Percentiles rank a stretch among this genome's conserved stretches.
These are phyloP conservation scores for Seira sanloemensis DNA, from an alignment of 2,888 invertebrate genomes.

Conservation along the genomic window DNA sequence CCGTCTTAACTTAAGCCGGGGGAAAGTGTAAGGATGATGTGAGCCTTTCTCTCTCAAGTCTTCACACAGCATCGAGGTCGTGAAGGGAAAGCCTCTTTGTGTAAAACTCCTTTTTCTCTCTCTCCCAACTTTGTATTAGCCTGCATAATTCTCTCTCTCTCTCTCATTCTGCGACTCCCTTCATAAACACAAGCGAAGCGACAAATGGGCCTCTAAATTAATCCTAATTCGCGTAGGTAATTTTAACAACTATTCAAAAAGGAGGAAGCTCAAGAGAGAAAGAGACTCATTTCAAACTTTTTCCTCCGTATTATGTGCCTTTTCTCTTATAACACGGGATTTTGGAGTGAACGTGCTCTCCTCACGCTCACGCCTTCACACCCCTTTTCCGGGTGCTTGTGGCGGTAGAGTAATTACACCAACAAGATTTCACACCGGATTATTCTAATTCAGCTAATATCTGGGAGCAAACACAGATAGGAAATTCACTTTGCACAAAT, in stretches of 20 bases:
- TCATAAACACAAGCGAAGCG: constrained; percentile 68
- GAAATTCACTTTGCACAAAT: too few species aligned
- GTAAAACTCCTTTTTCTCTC: too few species aligned
- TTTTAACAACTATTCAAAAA: constrained; percentile 49
- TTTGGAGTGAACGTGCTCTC: neutral
- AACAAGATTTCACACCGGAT: neutral
- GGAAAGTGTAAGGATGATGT: neutral
- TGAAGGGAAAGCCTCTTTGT: neutral
- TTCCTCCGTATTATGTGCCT: neutral
- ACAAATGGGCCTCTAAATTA: constrained; percentile 68
- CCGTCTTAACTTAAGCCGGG: neutral
- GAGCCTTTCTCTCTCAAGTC: neutral
- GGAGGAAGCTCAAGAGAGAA: constrained; percentile 18
- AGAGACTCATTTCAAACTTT: neutral
- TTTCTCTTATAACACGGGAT: neutral
- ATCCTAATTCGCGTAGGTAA: constrained; percentile 67
- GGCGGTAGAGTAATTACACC: neutral
- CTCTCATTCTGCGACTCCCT: too few species aligned
- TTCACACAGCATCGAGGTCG: neutral
- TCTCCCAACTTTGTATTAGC: neutral
- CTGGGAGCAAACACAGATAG: too few species aligned
- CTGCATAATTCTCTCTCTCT: constrained; percentile 23
- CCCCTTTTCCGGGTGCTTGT: neutral
- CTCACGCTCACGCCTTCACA: neutral
- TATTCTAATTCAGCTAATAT: neutral